Evolutionary conservation across 2,888 invertebrate genomes (phyloP).

Genomic region (Lasioglossum morio): DNA sequence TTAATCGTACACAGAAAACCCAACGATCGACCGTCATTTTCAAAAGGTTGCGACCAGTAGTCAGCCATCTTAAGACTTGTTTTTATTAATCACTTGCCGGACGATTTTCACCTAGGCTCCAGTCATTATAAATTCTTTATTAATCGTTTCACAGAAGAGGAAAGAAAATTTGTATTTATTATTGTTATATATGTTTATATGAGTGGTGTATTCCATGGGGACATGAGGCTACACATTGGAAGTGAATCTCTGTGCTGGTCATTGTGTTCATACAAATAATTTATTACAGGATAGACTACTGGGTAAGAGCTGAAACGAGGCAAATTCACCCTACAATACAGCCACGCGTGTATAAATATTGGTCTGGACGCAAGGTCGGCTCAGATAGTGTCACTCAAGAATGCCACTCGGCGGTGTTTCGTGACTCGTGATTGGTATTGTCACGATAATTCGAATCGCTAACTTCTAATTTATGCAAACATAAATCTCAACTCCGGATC

Average conservation of each 20-base stretch:
- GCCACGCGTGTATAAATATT: background rate
- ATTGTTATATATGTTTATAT: too few species aligned
- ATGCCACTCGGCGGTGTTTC: background rate
- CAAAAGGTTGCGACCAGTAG: background rate
- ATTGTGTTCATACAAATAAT: background rate
- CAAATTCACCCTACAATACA: background rate
- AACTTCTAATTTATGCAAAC: slow-evolving; percentile 50
- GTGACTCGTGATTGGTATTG: slow-evolving; percentile 6
- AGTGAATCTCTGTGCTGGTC: background rate
- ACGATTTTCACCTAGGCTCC: background rate
- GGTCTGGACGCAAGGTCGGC: background rate
- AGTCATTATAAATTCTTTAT: background rate
- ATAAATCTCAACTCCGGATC: slow-evolving; percentile 36
- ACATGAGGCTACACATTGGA: too few species aligned
- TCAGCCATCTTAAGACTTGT: background rate
- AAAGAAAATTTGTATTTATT: background rate
- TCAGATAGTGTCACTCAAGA: background rate
- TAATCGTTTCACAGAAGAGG: too few species aligned
- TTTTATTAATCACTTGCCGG: background rate
- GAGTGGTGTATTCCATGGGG: too few species aligned
- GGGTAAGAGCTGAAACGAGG: background rate
- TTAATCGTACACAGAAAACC: background rate
- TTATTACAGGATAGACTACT: background rate
- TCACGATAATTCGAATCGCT: slow-evolving; percentile 21
- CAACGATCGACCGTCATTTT: background rate